Evolutionary conservation across 2,888 invertebrate species (phyloP).

Genomic region (Pseudoips prasinana): DNA sequence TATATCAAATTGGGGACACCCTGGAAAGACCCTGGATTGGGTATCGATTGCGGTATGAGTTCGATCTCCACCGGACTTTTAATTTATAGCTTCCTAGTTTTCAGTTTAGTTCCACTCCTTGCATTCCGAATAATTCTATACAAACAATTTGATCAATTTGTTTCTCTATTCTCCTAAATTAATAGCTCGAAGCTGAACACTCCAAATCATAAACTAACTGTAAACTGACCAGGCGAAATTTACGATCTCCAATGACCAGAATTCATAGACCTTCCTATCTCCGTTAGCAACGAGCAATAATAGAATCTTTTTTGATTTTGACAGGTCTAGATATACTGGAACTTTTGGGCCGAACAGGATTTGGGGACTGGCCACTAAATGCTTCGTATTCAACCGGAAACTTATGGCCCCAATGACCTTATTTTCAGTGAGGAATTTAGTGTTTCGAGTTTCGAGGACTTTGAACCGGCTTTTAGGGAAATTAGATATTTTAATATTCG

Average conservation of each 20-base stretch:
- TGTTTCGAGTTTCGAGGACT: constrained; percentile 8
- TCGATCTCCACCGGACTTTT: too few relatives aligned
- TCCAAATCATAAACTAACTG: constrained; percentile 45
- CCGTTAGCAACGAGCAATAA: neutral
- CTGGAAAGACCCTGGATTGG: too few relatives aligned
- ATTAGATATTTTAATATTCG: neutral
- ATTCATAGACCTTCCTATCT: constrained; percentile 14
- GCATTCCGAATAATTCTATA: too few relatives aligned
- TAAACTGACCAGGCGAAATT: constrained; percentile 43
- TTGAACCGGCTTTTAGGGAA: neutral
- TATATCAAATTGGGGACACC: too few relatives aligned
- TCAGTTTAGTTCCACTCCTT: too few relatives aligned
- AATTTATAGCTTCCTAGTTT: too few relatives aligned
- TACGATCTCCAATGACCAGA: constrained; percentile 38
- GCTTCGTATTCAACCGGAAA: constrained; percentile 37
- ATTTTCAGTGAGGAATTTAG: constrained; percentile 7
- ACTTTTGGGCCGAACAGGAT: constrained; percentile 24
- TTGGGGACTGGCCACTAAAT: constrained; percentile 29
- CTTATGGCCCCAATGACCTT: constrained; percentile 36
- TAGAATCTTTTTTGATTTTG: constrained; percentile 7
- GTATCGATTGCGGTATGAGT: too few relatives aligned
- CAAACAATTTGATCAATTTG: constrained; percentile 7
- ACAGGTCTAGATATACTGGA: constrained; percentile 35
- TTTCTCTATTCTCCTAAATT: constrained; percentile 25
- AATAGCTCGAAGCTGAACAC: constrained; percentile 36